Conservation (phyloP, 2,113 vertebrate genomes). For the Maccullochella peelii region DNA sequence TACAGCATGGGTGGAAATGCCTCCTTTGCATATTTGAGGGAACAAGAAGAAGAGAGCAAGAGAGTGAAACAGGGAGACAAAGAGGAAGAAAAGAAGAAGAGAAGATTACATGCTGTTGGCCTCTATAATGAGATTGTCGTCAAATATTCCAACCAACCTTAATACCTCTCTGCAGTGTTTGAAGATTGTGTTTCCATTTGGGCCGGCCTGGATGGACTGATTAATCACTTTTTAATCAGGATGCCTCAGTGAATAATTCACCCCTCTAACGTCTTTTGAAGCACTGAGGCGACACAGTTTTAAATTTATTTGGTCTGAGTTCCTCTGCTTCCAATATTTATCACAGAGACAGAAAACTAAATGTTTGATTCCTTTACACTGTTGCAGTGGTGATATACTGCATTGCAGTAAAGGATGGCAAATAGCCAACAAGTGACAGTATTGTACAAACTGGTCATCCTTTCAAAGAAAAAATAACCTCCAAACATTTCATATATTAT, state of each 20-base stretch:
- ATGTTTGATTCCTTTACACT: conserved; percentile 58
- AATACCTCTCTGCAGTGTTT: conserved; percentile 56
- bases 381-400: conserved; percentile 65
- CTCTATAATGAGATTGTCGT: conserved; percentile 69
- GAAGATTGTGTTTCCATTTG: conserved; percentile 60
- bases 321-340: conserved; percentile 39
- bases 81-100: conserved; percentile 18
- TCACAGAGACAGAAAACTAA: conserved; percentile 36
- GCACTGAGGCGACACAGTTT: conserved; percentile 43
- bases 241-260: conserved; percentile 65
- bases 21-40: conserved; percentile 76
- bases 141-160: conserved; percentile 53
- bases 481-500: conserved; percentile 4
- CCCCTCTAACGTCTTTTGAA: conserved; percentile 48
- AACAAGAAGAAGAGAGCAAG: conserved; percentile 41
- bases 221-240: conserved; percentile 72
- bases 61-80: conserved; percentile 51
- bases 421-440: conserved; percentile 64
- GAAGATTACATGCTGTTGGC: conserved; percentile 59
- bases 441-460: conserved; percentile 47
- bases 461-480: conserved; percentile 49
- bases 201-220: conserved; percentile 49
- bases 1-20: conserved; percentile 64
- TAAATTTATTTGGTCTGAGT: conserved; percentile 30
- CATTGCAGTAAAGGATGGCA: conserved; percentile 75